A percentile compares a stretch with the other conserved stretches of the same genome.
Evolutionary conservation across 2,888 invertebrate genomes (phyloP).

Genomic region (Neoascia interrupta): DNA sequence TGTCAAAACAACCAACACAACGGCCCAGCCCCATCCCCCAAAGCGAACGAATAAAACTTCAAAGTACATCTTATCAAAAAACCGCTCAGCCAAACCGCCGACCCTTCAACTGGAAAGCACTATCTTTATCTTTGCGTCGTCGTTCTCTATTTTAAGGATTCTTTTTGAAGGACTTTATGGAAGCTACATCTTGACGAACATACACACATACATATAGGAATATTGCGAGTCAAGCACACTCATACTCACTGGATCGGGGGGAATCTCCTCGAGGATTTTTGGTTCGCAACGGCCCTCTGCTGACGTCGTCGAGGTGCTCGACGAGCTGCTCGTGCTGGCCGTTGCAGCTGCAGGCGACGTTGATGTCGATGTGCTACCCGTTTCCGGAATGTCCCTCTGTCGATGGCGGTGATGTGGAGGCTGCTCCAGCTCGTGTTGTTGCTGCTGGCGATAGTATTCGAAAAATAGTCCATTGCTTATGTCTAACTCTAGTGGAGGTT

Average conservation of each 20-base stretch:
- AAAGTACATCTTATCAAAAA: too few species aligned
- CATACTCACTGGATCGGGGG: conserved; percentile 78
- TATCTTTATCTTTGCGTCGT: too few species aligned
- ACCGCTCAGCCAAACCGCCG: too few species aligned
- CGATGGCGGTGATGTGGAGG: conserved; percentile 56
- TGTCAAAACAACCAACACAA: too few species aligned
- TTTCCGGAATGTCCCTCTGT: conserved; percentile 52
- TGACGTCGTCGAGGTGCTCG: conserved; percentile 69
- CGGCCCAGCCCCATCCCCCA: too few species aligned
- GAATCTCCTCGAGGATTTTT: conserved; percentile 77
- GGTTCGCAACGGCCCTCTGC: conserved; percentile 76
- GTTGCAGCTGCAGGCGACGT: conserved; percentile 48
- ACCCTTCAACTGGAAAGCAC: too few species aligned
- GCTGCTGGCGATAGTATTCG: conserved; percentile 60
- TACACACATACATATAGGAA: not conserved
- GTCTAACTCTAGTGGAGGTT: conserved; percentile 73
- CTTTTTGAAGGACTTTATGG: too few species aligned
- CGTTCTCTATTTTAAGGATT: too few species aligned
- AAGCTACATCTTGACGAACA: conserved; percentile 16
- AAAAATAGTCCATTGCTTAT: conserved; percentile 65
- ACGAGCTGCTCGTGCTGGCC: conserved; percentile 21
- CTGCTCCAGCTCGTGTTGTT: conserved; percentile 51
- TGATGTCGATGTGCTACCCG: conserved; percentile 55
- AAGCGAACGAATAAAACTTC: too few species aligned
- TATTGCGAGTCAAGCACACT: too few species aligned